Percentiles rank a stretch among this genome's conserved stretches.
phyloP scores from a whole-genome alignment of 2,888 invertebrate genomes.

The Pachliopta kotzebuea region DNA sequence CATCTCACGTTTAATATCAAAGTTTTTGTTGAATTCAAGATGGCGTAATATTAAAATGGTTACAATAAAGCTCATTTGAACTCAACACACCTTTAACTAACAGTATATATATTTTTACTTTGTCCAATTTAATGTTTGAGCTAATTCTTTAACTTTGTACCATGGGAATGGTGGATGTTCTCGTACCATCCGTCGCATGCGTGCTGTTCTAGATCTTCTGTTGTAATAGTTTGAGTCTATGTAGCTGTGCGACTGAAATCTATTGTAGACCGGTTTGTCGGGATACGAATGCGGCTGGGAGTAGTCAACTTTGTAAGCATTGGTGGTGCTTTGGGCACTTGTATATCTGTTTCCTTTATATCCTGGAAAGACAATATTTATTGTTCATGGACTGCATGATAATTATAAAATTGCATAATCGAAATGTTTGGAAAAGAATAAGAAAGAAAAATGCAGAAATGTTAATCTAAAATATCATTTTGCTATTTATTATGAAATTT shows the following conservation, averaged over 20 bases:
- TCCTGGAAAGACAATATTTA: slow-evolving; percentile 46
- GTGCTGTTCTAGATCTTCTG: slow-evolving; percentile 63
- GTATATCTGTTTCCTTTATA: slow-evolving; percentile 68
- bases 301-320: slow-evolving; percentile 75
- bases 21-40: slow-evolving; percentile 66
- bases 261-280: slow-evolving; percentile 71
- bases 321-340: slow-evolving; percentile 66
- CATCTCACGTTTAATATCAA: slow-evolving; percentile 20
- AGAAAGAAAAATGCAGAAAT: too few relatives aligned
- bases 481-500: too few relatives aligned
- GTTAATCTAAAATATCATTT: too few relatives aligned
- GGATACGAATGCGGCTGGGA: slow-evolving; percentile 68
- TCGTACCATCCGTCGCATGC: slow-evolving; percentile 61
- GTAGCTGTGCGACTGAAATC: slow-evolving; percentile 67
- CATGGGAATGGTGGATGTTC: slow-evolving; percentile 87
- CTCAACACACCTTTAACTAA: slow-evolving; percentile 65
- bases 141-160: slow-evolving; percentile 87
- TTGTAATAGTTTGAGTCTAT: slow-evolving; percentile 66
- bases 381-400: too few relatives aligned
- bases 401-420: too few relatives aligned
- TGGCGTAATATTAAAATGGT: slow-evolving; percentile 47
- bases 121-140: slow-evolving; percentile 85
- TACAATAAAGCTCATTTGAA: slow-evolving; percentile 57
- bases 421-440: too few relatives aligned
- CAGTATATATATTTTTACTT: slow-evolving; percentile 40